Percentiles rank a stretch among this genome's conserved stretches.
These are phyloP conservation scores for Oxyruncus cristatus DNA, from an alignment of 2,113 vertebrate species.

Conservation along the genomic window DNA sequence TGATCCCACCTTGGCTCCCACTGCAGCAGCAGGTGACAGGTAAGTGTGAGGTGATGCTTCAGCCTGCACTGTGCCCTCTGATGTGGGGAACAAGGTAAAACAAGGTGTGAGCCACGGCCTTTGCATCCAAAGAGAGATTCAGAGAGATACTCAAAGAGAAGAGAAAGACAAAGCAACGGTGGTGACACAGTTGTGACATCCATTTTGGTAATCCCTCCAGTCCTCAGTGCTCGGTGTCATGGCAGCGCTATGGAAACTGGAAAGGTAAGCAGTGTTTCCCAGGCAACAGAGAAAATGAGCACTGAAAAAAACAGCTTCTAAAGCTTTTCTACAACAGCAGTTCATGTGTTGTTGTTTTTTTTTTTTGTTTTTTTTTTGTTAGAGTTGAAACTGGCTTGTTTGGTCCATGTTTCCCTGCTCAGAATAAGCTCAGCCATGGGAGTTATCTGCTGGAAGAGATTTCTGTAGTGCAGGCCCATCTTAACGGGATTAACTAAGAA, in stretches of 20 bases:
- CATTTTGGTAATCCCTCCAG: background rate
- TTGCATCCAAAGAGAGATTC: background rate
- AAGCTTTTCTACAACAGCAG: background rate
- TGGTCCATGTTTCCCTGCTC: background rate
- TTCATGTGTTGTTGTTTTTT: background rate
- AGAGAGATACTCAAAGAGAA: background rate
- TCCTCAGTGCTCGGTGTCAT: background rate
- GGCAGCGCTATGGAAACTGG: slow-evolving; percentile 35
- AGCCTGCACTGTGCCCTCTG: background rate
- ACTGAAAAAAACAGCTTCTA: background rate
- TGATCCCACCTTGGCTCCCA: background rate
- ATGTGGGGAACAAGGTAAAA: background rate
- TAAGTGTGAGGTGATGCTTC: background rate
- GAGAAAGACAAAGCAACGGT: background rate
- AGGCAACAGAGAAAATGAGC: slow-evolving; percentile 33
- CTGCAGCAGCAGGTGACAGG: background rate
- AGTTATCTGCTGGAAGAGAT: background rate
- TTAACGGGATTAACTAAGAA: background rate
- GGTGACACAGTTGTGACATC: background rate
- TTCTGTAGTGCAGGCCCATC: background rate
- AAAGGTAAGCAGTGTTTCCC: slow-evolving; percentile 32
- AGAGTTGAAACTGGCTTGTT: background rate
- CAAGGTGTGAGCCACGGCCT: background rate
- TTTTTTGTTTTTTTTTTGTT: background rate
- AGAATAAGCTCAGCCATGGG: background rate